Base-by-base conservation (phyloP, 2,888 invertebrate genomes). In the Scelioninae gen. 1 region DNA sequence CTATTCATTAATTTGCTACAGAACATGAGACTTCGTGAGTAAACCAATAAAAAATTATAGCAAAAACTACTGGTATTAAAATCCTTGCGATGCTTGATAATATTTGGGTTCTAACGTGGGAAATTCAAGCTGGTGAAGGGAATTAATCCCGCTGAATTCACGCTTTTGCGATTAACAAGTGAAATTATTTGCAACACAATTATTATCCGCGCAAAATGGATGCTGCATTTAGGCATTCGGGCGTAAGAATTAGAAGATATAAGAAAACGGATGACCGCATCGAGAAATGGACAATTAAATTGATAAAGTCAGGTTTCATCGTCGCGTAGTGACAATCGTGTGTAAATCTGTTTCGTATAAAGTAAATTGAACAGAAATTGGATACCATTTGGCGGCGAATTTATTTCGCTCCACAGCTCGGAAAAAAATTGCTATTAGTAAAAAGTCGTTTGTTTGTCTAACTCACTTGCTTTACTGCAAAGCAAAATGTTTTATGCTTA, bases 91-190 rank as follows among this genome's bases (percentile, higher is more conserved):
- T 55, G 60, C 34, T 71, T 62, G 9, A 34, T 43, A 8, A 62
- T 72, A 43, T 53, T 29, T 53, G 15, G 51, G 72, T 51, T 43
- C n/a, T 53, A 62, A 16, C 43, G 10, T 69, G 32, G 45, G 13
- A 56, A 13, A 8, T 47, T 5, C n/a, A 43, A 62, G 31, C 32
- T 62, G 78, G 78, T 71, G 69, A 71, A 65, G 78, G 78, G 63
- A 51, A 51, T 60, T 71, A 60, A 68, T 55, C 43, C 43, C 56
- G 23, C 45, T 58, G 38, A 62, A 77, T 53, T 83, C 71, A 83
- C 62, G 83, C 83, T 83, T 76, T 13, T 71, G 63, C 76, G 65
- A 80, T 65, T 80, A 83, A 83, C 76, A 51, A 69, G 76, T 49
- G 47, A 74, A 55, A 66, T 31, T 66, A 51, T 60, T 45, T 47